Percentiles rank a stretch among this genome's conserved stretches.
Evolutionary conservation across 30 jellyfish, hydroid and myxozoan genomes (phyloP).

Genomic region (Pelagia noctiluca): DNA sequence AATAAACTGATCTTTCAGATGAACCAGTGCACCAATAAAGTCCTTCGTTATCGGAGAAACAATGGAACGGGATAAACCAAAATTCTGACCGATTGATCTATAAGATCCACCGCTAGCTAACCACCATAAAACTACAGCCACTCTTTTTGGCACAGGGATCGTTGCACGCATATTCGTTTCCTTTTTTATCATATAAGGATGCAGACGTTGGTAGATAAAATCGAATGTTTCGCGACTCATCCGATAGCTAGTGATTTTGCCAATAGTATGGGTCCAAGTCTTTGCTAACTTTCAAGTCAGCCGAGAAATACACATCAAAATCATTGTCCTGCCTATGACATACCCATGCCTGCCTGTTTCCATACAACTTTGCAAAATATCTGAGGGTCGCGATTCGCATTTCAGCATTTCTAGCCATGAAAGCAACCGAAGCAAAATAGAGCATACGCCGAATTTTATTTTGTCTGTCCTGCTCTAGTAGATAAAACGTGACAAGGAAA

Average conservation of each 20-base stretch:
- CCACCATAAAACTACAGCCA: neutral
- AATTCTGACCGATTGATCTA: slow-evolving; percentile 7
- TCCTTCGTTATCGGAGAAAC: neutral
- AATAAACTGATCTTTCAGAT: neutral
- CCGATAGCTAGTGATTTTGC: neutral
- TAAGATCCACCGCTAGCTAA: slow-evolving; percentile 10
- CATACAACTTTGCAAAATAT: neutral
- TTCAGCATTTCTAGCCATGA: neutral
- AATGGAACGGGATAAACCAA: neutral
- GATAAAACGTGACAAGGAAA: no score
- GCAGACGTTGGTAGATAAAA: no score
- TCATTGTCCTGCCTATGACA: neutral
- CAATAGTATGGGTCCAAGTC: neutral
- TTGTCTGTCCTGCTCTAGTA: no score
- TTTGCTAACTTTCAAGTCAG: neutral
- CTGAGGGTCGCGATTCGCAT: neutral
- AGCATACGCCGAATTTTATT: no score
- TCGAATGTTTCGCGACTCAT: neutral
- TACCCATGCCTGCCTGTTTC: neutral
- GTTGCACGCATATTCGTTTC: neutral
- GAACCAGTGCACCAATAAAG: slow-evolving; percentile 2
- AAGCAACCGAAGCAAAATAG: no score
- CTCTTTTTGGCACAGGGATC: neutral
- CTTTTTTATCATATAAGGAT: neutral
- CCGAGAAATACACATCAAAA: neutral